These are phyloP conservation scores for Lasioglossum pauxillum DNA, from an alignment of 2,888 invertebrate species.

Conservation along the genomic window DNA sequence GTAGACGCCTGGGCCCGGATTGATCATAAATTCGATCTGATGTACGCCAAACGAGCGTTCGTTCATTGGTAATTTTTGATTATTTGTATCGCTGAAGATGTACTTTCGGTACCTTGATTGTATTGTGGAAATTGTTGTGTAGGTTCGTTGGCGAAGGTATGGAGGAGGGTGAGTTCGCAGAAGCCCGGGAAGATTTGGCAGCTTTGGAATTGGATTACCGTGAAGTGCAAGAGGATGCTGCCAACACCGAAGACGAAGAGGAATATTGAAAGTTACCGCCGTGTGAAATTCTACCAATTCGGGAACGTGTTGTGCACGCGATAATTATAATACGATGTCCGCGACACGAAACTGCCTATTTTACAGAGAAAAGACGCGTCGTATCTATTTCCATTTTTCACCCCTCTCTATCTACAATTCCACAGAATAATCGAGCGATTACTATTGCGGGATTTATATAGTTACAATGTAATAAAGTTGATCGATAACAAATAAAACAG, in stretches of 20 bases:
- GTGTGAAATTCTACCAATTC: background rate
- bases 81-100: background rate
- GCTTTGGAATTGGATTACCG: constrained; percentile 79
- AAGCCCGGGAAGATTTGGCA: constrained; percentile 77
- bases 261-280: constrained; percentile 53
- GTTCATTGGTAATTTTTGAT: constrained; percentile 74
- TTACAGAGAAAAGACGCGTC: background rate
- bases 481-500: background rate
- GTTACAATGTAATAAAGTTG: background rate
- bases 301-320: background rate
- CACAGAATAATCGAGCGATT: background rate
- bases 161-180: constrained; percentile 79
- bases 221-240: constrained; percentile 78
- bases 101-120: background rate
- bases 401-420: background rate
- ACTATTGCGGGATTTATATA: background rate
- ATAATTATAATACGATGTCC: background rate
- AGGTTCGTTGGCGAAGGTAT: constrained; percentile 79
- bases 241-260: constrained; percentile 76
- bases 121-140: background rate
- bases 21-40: constrained; percentile 78
- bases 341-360: background rate
- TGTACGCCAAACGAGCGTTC: constrained; percentile 78
- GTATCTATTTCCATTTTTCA: background rate
- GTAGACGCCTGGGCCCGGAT: constrained; percentile 79